Percentiles rank a stretch among this genome's conserved stretches.
phyloP scores from a whole-genome alignment of 2,888 invertebrate genomes.

The Thelaira solivaga region DNA sequence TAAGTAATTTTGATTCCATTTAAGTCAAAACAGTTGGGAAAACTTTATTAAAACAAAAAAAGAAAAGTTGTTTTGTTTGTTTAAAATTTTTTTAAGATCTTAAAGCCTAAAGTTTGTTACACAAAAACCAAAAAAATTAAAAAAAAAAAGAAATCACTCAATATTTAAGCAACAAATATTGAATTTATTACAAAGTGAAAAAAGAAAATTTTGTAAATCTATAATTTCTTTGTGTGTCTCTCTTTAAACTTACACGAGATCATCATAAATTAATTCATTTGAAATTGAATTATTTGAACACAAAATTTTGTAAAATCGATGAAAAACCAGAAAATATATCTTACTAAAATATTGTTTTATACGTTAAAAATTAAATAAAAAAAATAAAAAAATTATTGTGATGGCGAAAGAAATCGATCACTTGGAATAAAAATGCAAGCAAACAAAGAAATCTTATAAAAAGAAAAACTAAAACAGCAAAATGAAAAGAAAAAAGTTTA shows the following conservation, averaged over 20 bases:
- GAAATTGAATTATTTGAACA: no score
- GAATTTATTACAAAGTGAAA: neutral
- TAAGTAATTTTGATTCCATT: neutral
- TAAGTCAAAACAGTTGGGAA: neutral
- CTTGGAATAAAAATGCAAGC: no score
- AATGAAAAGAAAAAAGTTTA: conserved; percentile 15
- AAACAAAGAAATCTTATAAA: neutral
- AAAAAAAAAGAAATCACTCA: neutral
- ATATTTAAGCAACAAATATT: conserved; percentile 21
- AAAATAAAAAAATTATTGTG: no score
- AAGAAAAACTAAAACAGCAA: no score
- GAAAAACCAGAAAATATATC: neutral
- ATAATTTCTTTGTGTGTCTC: neutral
- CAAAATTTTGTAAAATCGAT: no score
- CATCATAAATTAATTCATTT: neutral
- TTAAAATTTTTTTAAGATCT: conserved; percentile 12
- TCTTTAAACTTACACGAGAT: neutral
- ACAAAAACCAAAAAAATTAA: neutral
- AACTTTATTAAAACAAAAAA: neutral
- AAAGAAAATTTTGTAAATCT: neutral
- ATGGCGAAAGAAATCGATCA: neutral
- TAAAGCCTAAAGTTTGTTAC: conserved; percentile 19
- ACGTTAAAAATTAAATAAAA: conserved; percentile 31
- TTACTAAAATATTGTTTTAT: conserved; percentile 46
- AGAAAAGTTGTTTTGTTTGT: conserved; percentile 24